Evolutionary conservation across 2,113 vertebrate genomes (phyloP), one percentile per base, ranked within the genome.

Genomic region (Phalacrocorax brasilianus): DNA sequence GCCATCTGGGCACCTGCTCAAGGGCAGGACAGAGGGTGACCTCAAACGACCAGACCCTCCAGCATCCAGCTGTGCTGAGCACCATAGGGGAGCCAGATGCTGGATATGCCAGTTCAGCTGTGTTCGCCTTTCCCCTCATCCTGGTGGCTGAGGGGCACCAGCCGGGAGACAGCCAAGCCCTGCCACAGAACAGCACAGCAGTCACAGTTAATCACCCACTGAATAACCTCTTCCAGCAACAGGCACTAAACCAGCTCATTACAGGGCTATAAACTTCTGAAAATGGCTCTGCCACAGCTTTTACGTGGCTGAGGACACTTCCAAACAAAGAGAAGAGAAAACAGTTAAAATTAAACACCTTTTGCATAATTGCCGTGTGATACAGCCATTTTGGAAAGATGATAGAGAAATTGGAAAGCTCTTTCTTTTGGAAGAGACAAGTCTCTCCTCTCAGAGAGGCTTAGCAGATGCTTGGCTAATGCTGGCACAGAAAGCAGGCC

Each of bases 221-320:
- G 47, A 71, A 30, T 21, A 61, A 2, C 17, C 56, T 66, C 73
- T 91, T 77, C 94, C 87, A 88, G 88, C 93, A 59, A 56, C 42
- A 56, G 76, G 76, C 91, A 65, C 52, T 91, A 62, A 23, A 85
- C 19, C 35, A 50, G 92, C 78, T 93, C 86, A 14, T 96, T 55
- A 15, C 80, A 44, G 93, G 76, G 76, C 87, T 56, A 50, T 71
- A 38, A 86, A 66, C 76, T 38, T 14, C 75, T 19, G 23, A 9
- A 80, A 87, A 85, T 2, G 30, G 82, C 85, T 75, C 75, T 88
- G 85, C 92, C 84, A 66, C 91, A 93, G 95, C 95, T 95, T 89
- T 38, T 42, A 0, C 4, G 4, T 40, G 79, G 82, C 58, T 85
- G 92, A 88, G 53, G 86, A 49, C 38, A 5, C 32, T 86, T 91